These are phyloP conservation scores for Cryptotis parvus DNA, from an alignment of 2,113 vertebrate species.

Conservation along the genomic window DNA sequence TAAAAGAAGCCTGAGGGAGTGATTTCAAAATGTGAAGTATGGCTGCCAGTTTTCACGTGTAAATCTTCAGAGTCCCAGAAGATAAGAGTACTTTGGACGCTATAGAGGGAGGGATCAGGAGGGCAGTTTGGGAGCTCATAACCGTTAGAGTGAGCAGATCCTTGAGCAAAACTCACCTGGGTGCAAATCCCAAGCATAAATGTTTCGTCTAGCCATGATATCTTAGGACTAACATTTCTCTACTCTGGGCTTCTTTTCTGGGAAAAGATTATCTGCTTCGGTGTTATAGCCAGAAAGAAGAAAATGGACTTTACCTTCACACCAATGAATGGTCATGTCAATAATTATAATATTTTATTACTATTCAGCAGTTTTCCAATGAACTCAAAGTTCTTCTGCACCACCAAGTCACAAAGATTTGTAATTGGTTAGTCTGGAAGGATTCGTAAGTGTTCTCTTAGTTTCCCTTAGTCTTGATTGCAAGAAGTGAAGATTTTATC, in stretches of 20 bases:
- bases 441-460: background rate
- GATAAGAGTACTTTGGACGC: background rate
- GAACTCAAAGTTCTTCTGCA: background rate
- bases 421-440: background rate
- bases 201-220: background rate
- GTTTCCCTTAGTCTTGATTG: background rate
- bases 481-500: background rate
- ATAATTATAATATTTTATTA: background rate
- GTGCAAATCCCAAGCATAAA: background rate
- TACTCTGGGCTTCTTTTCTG: background rate
- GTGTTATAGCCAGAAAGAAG: background rate
- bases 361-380: background rate
- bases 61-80: background rate
- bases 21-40: slow-evolving; percentile 22
- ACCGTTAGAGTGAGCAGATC: background rate
- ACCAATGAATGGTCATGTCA: slow-evolving; percentile 1
- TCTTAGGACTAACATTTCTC: background rate
- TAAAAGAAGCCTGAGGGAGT: slow-evolving; percentile 9
- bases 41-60: background rate
- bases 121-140: background rate
- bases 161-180: background rate
- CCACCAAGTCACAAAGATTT: background rate
- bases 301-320: background rate
- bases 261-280: background rate
- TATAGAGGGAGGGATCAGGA: background rate